phyloP scores from a whole-genome alignment of 2,888 invertebrate species.

The Leucozona laternaria region DNA sequence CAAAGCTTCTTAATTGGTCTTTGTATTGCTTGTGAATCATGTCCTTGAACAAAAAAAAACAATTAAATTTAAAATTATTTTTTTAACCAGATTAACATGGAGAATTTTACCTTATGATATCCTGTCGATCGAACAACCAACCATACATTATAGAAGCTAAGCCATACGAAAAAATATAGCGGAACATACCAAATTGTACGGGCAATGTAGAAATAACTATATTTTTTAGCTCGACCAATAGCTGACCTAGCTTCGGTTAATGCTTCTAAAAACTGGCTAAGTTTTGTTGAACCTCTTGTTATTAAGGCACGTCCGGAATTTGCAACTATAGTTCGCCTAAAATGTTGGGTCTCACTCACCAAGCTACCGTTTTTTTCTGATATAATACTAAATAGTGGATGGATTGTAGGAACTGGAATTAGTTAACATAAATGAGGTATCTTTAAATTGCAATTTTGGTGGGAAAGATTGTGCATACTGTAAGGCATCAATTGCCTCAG shows the following conservation, averaged over 20 bases:
- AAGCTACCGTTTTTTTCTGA: no score
- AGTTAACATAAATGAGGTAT: constrained; percentile 20
- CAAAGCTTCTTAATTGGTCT: constrained; percentile 43
- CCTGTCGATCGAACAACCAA: constrained; percentile 49
- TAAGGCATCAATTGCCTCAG: constrained; percentile 13
- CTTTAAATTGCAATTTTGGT: constrained; percentile 7
- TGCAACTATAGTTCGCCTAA: background rate
- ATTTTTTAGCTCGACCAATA: constrained; percentile 39
- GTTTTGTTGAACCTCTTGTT: background rate
- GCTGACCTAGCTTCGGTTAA: constrained; percentile 46
- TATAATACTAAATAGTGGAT: background rate
- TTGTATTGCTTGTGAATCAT: constrained; percentile 49
- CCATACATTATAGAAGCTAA: constrained; percentile 60
- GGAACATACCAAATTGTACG: constrained; percentile 49
- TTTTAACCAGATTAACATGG: background rate
- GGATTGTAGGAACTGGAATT: constrained; percentile 2
- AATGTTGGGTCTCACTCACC: background rate
- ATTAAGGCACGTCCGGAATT: constrained; percentile 16
- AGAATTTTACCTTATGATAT: constrained; percentile 51
- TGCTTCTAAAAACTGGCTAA: constrained; percentile 28
- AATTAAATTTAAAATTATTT: background rate
- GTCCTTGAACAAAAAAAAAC: constrained; percentile 56
- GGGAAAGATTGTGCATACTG: constrained; percentile 25
- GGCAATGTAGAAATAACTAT: constrained; percentile 64
- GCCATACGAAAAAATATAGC: constrained; percentile 56